These are phyloP conservation scores for Tokudaia muenninki DNA, from an alignment of 2,797 vertebrate genomes.

Conservation along the genomic window DNA sequence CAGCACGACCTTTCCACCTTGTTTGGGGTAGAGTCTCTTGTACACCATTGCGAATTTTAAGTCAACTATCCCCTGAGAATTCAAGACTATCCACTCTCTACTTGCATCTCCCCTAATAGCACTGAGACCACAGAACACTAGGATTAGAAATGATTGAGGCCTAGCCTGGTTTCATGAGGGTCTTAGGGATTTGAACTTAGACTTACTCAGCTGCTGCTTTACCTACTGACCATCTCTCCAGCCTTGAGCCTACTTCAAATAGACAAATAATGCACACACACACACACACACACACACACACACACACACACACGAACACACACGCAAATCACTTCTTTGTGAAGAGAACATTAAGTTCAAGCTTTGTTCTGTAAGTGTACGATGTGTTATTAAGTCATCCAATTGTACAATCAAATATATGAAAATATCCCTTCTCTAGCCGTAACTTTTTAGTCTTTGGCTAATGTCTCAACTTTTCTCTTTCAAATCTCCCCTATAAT, in stretches of 20 bases:
- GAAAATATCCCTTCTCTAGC: neutral
- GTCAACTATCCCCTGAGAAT: neutral
- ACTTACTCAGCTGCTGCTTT: neutral
- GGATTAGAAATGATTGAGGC: neutral
- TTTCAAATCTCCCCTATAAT: neutral
- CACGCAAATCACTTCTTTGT: neutral
- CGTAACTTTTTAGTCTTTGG: neutral
- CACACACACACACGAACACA: neutral
- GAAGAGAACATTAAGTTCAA: neutral
- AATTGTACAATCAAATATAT: neutral
- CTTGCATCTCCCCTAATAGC: neutral
- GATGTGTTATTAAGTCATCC: neutral
- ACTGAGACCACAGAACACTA: neutral
- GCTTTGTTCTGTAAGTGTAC: neutral
- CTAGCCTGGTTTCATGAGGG: fast-evolving
- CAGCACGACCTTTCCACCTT: neutral
- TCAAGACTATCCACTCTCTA: neutral
- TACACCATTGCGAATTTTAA: neutral
- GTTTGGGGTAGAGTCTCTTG: neutral
- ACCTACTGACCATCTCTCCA: neutral
- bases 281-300: neutral
- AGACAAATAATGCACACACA: neutral
- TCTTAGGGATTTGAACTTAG: neutral
- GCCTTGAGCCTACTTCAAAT: too few relatives aligned
- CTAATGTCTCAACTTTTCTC: neutral